A percentile compares a stretch with the other conserved stretches of the same genome.
phyloP scores from a whole-genome alignment of 2,888 invertebrate genomes.

The Drosophila melanosoma region DNA sequence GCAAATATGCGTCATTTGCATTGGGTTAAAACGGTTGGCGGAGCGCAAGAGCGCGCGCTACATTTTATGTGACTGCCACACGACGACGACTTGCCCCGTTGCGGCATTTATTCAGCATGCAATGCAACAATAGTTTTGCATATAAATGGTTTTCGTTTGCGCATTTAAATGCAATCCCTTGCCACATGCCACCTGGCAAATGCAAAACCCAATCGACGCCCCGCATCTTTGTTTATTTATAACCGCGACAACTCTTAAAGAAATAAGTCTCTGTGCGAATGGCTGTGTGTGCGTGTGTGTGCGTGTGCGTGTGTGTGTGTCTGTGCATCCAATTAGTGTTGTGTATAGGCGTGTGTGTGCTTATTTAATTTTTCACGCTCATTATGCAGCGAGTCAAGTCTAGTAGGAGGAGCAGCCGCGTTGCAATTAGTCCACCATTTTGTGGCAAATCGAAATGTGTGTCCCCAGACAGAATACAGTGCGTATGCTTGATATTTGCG shows the following conservation, averaged over 20 bases:
- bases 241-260: slow-evolving; percentile 52
- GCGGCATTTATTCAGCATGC: slow-evolving; percentile 80
- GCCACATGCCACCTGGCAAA: slow-evolving; percentile 17
- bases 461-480: slow-evolving; percentile 13
- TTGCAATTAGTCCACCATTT: slow-evolving; percentile 50
- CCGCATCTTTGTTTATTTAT: slow-evolving; percentile 71
- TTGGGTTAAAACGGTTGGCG: slow-evolving; percentile 78
- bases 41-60: slow-evolving; percentile 33
- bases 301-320: slow-evolving; percentile 39
- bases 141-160: slow-evolving; percentile 82
- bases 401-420: slow-evolving; percentile 3
- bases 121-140: slow-evolving; percentile 83
- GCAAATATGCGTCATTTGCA: slow-evolving; percentile 81
- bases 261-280: slow-evolving; percentile 27
- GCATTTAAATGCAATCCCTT: slow-evolving; percentile 80
- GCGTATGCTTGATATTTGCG: slow-evolving; percentile 55
- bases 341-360: slow-evolving; percentile 33
- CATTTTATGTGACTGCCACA: slow-evolving; percentile 55
- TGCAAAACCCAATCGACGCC: slow-evolving; percentile 59
- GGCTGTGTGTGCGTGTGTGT: slow-evolving; percentile 32
- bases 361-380: slow-evolving; percentile 61
- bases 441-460: slow-evolving; percentile 37
- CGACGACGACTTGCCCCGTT: slow-evolving; percentile 28
- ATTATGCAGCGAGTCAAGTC: slow-evolving; percentile 63
- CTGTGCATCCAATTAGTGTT: slow-evolving; percentile 67